A percentile compares a stretch with the other conserved stretches of the same genome.
Conservation (phyloP, 2,797 vertebrate species). For the Schizopygopsis pylzovi region DNA sequence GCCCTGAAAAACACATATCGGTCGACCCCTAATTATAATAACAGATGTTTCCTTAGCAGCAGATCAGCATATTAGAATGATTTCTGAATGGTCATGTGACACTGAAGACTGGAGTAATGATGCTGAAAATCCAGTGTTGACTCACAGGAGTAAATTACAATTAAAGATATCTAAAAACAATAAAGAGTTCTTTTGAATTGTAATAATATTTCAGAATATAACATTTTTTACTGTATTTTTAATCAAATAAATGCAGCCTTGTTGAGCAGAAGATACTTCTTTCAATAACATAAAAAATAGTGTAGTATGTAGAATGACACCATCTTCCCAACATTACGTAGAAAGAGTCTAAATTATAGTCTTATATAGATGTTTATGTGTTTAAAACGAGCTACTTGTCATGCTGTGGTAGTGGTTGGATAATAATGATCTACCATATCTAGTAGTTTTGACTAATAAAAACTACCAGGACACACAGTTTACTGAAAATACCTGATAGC, state of each 20-base stretch:
- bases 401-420: neutral
- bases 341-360: neutral
- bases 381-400: neutral
- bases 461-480: neutral
- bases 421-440: neutral
- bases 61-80: too few species aligned
- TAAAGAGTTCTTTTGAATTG: too few species aligned
- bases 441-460: neutral
- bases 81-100: too few species aligned
- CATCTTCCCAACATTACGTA: neutral
- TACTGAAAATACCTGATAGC: constrained; percentile 6
- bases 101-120: too few species aligned
- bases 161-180: too few species aligned
- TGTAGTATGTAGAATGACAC: neutral
- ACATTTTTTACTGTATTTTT: too few species aligned
- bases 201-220: neutral
- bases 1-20: too few species aligned
- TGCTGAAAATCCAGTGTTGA: too few species aligned
- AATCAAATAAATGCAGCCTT: neutral
- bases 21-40: too few species aligned
- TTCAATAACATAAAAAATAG: neutral
- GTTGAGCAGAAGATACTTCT: neutral
- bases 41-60: too few species aligned
- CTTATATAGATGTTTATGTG: neutral
- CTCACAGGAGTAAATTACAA: too few species aligned